Evolutionary conservation across 2,113 vertebrate species (phyloP).

Genomic region (Silurus meridionalis): DNA sequence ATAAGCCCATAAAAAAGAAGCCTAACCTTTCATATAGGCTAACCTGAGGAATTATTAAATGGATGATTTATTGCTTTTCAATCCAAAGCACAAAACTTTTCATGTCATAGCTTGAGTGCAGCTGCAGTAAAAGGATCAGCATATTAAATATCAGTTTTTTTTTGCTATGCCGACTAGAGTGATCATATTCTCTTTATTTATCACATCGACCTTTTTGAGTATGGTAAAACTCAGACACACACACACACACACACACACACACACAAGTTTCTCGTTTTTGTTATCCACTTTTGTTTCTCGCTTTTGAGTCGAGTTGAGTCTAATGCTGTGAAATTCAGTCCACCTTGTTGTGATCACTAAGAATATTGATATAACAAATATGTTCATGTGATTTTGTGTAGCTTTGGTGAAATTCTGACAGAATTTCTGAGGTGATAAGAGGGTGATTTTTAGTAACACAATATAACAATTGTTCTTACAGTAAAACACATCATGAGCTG

Average conservation of each 20-base stretch:
- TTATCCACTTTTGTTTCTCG: not conserved
- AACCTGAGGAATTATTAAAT: conserved; percentile 27
- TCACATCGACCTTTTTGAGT: not conserved
- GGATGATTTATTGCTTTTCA: conserved; percentile 29
- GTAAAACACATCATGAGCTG: not conserved
- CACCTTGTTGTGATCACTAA: not conserved
- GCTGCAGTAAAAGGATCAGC: not conserved
- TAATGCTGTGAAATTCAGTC: not conserved
- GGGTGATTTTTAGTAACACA: not conserved
- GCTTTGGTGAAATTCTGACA: not conserved
- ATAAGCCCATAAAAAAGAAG: conserved; percentile 21
- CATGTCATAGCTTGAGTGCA: not conserved
- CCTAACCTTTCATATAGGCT: not conserved
- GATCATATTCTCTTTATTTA: not conserved
- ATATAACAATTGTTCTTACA: not conserved
- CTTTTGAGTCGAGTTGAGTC: not conserved
- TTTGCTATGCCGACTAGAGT: not conserved
- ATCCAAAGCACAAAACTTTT: not conserved
- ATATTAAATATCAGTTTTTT: not conserved
- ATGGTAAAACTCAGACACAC: not conserved
- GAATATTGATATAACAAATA: not conserved
- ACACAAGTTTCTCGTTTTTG: not conserved
- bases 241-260: no score
- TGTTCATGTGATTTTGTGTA: not conserved
- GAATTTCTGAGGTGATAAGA: not conserved